Base-by-base conservation (phyloP, 2,888 invertebrate species). In the Creontiades dilutus region DNA sequence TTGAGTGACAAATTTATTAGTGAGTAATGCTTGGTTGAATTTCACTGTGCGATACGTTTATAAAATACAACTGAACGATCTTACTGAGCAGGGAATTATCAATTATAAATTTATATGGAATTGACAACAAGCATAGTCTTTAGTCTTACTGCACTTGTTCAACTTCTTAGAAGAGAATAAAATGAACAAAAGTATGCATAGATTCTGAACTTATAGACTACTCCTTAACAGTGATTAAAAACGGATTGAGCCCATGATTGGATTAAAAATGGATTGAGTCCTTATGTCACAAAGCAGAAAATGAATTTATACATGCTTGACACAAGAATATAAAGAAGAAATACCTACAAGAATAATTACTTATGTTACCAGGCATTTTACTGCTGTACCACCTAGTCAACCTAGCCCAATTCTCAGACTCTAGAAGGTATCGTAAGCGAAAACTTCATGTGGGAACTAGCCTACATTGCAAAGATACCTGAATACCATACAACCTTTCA, bases 371-470 rank as follows among this genome's bases (percentile, higher is more conserved):
- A 7, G 37, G 37, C 7, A 37, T 37, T 37, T 37, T 37, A 37
- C 37, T 37, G 37, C 37, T 37, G 37, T 37, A 37, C 37, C 37
- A 7, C 2, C 37, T 7, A 37, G 37, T 37, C 37, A 37, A 37
- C 7, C 37, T 37, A 37, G 37, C 37, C 37, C 37, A 37, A 37
- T 4, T 7, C 2, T 37, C 37, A 37, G 37, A 37, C 37, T 37
- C 37, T 4, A 37, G 3, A 37, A 37, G 37, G 37, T 37, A 37
- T 37, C 37, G 37, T 37, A 57, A n/a, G 52, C 52, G 11, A 16
- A 52, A 61, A 61, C 61, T n/a, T 61, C n/a, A 61, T 27, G 68
- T 23, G 68, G 68, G 68, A 68, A 68, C 68, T 68, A 68, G 68
- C 68, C 68, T 68, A 68, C 68, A 68, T 23, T 61, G 61, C 61